Percentiles rank a stretch among this genome's conserved stretches.
Conservation (phyloP, 2,888 invertebrate genomes). For the Eupelmus urozonus region DNA sequence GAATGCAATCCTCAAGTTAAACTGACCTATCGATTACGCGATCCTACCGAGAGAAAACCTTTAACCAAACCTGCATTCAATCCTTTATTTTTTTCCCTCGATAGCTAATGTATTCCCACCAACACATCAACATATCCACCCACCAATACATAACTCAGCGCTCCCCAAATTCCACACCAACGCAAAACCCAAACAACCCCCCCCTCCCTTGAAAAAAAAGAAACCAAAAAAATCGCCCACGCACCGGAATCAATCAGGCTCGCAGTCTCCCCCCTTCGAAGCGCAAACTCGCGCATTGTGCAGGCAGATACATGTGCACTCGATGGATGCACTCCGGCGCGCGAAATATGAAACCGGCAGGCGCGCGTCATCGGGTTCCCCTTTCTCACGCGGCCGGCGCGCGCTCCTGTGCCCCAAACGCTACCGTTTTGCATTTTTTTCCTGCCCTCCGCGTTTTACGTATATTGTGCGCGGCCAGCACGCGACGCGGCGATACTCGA, state of each 20-base stretch:
- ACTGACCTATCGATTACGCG: background rate
- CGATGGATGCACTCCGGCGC: background rate
- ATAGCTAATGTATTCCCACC: too few relatives aligned
- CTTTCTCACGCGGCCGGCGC: constrained; percentile 29
- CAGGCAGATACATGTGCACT: background rate
- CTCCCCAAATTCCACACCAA: too few relatives aligned
- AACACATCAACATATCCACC: too few relatives aligned
- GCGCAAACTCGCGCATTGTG: constrained; percentile 35
- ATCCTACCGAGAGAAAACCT: background rate
- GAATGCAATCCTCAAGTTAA: background rate
- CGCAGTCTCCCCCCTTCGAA: background rate
- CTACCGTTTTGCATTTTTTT: constrained; percentile 55
- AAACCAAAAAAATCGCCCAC: background rate
- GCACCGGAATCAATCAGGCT: constrained; percentile 39
- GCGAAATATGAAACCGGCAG: constrained; percentile 32
- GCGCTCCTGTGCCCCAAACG: constrained; percentile 13
- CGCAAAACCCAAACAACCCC: too few relatives aligned
- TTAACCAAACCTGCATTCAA: too few relatives aligned
- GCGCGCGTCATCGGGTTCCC: constrained; percentile 35
- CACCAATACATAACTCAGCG: too few relatives aligned
- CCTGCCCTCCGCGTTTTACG: background rate
- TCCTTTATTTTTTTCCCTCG: too few relatives aligned
- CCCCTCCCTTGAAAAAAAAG: background rate
- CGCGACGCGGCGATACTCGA: constrained; percentile 41
- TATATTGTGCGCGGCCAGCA: constrained; percentile 1